phyloP scores from a whole-genome alignment of 1,140 invertebrate genomes.

The Brachionus plicatilis region DNA sequence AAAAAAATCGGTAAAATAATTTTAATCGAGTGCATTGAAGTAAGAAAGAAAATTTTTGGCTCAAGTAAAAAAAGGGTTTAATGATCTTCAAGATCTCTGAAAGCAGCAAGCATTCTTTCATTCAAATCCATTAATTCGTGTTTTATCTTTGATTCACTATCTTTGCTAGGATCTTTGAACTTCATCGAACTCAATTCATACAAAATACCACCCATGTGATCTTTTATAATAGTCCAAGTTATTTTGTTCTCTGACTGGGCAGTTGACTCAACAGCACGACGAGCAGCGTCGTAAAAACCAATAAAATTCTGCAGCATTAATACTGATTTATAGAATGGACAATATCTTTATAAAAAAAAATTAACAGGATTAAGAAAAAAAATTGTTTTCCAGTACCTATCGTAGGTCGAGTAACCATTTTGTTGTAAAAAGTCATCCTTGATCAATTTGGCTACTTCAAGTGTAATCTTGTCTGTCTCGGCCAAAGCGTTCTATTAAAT shows the following conservation, averaged over 20 bases:
- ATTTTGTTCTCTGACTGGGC: constrained; percentile 98
- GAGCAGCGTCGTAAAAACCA: constrained; percentile 92
- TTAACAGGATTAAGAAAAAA: neutral
- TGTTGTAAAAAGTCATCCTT: constrained; percentile 99
- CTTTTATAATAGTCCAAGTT: constrained; percentile 93
- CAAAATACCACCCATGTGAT: constrained; percentile 88
- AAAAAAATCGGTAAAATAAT: neutral
- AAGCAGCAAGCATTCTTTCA: constrained; percentile 61
- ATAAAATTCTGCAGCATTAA: constrained; percentile 99
- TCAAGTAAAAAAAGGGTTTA: neutral
- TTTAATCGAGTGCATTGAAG: neutral
- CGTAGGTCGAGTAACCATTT: constrained; percentile 81
- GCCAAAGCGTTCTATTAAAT: constrained; percentile 73
- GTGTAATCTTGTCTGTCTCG: constrained; percentile 96
- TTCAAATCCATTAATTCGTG: constrained; percentile 72
- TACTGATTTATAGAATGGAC: constrained; percentile 99
- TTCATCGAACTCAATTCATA: constrained; percentile 99
- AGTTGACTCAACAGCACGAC: constrained; percentile 92
- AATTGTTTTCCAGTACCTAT: constrained; percentile 52
- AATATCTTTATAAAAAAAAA: constrained; percentile 66
- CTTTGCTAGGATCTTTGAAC: constrained; percentile 98
- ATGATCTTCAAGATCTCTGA: constrained; percentile 91
- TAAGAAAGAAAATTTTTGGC: neutral
- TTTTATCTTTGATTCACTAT: constrained; percentile 93
- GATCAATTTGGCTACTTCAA: constrained; percentile 94